phyloP scores from a whole-genome alignment of 2,888 invertebrate genomes.

The Hetaerina titia region DNA sequence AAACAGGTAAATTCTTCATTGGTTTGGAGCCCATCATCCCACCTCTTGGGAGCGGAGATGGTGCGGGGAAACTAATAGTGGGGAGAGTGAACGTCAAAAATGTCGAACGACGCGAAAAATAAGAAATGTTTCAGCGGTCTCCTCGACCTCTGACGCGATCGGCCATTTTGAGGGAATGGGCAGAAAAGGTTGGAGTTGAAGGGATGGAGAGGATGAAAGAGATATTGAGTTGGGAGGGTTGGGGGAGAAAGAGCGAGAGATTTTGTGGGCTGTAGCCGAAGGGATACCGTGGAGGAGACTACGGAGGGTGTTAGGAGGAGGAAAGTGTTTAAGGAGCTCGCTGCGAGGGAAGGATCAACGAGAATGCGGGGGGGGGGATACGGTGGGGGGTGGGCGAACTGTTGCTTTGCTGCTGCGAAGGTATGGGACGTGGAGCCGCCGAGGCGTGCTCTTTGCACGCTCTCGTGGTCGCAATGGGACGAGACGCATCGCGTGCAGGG shows the following conservation, averaged over 20 bases:
- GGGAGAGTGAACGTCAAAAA: background rate
- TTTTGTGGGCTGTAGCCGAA: background rate
- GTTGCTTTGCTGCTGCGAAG: no score
- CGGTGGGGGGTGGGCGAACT: no score
- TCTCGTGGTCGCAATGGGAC: conserved; percentile 2
- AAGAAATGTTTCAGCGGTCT: background rate
- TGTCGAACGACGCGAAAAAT: background rate
- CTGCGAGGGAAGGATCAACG: background rate
- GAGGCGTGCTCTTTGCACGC: conserved; percentile 51
- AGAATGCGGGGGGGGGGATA: background rate
- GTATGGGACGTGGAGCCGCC: background rate
- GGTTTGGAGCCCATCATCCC: background rate
- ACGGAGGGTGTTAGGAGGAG: background rate
- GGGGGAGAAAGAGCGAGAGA: background rate
- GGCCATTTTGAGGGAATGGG: background rate
- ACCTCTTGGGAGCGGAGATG: background rate
- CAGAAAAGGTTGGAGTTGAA: background rate
- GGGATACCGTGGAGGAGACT: background rate
- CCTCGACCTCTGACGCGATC: background rate
- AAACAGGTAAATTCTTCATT: background rate
- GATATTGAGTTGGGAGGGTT: background rate
- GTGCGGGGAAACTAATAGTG: background rate
- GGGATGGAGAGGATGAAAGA: background rate
- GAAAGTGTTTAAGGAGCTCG: no score
- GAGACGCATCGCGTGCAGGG: conserved; percentile 22